These are phyloP conservation scores for Hemiprocne comata DNA, from an alignment of 2,113 vertebrate genomes.

Conservation along the genomic window DNA sequence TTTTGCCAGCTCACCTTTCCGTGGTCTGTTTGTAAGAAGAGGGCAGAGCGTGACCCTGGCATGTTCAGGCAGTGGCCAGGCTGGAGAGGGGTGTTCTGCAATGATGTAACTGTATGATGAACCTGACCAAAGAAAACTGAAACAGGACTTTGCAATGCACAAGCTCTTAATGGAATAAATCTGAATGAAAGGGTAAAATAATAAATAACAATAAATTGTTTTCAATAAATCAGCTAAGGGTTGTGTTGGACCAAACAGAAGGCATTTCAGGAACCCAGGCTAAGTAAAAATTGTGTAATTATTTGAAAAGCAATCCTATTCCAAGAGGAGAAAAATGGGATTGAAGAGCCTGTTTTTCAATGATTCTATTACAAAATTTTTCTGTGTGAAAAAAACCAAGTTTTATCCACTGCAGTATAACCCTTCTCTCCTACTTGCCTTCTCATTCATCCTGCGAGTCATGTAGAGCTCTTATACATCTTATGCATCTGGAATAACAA, in stretches of 20 bases:
- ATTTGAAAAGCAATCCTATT: neutral
- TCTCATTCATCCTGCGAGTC: neutral
- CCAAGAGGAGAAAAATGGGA: neutral
- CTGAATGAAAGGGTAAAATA: neutral
- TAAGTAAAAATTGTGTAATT: neutral
- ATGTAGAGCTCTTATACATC: neutral
- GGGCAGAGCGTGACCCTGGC: rapidly evolving
- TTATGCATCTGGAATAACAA: neutral
- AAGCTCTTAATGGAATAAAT: neutral
- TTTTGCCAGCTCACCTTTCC: neutral
- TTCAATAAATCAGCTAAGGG: neutral
- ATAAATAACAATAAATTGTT: neutral
- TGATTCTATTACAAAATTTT: neutral
- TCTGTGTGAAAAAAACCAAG: neutral
- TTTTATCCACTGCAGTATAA: neutral
- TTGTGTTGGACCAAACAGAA: neutral
- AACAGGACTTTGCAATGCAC: neutral
- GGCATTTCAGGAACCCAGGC: neutral
- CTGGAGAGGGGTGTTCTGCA: neutral
- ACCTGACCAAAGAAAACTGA: neutral
- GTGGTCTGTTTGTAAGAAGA: neutral
- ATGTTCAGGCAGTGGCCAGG: neutral
- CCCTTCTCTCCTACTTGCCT: neutral
- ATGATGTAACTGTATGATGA: rapidly evolving
- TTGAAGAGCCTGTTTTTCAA: neutral